These are phyloP conservation scores for Heliconius cydno DNA, from an alignment of 2,888 invertebrate genomes.

Conservation along the genomic window DNA sequence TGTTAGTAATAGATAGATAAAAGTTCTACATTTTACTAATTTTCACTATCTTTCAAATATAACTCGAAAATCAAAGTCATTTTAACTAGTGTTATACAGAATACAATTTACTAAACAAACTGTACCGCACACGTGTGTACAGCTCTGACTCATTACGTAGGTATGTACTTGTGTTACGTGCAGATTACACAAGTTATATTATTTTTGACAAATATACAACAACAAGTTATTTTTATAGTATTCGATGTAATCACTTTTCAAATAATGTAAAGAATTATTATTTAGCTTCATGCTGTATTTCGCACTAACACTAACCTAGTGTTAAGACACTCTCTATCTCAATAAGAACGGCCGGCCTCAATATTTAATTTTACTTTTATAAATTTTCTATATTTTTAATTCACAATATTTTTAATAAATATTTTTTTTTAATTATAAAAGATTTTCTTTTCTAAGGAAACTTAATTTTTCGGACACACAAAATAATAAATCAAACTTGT, in stretches of 20 bases:
- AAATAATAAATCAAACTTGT: too few species aligned
- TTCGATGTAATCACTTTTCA: background rate
- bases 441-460: too few species aligned
- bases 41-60: conserved; percentile 46
- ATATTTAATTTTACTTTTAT: too few species aligned
- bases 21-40: background rate
- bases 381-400: too few species aligned
- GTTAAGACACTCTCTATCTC: too few species aligned
- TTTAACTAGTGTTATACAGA: conserved; percentile 60
- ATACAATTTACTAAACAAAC: conserved; percentile 74
- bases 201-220: background rate
- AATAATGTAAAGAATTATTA: background rate
- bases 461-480: too few species aligned
- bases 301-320: too few species aligned
- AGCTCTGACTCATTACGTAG: conserved; percentile 57
- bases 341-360: too few species aligned
- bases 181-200: conserved; percentile 1
- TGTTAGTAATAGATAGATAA: too few species aligned
- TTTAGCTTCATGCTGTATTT: too few species aligned
- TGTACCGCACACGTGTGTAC: conserved; percentile 69
- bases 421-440: too few species aligned
- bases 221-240: background rate
- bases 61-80: conserved; percentile 43
- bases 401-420: too few species aligned
- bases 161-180: background rate